Evolutionary conservation across 2,113 vertebrate species (phyloP).

Genomic region (Callocephalon fimbriatum): DNA sequence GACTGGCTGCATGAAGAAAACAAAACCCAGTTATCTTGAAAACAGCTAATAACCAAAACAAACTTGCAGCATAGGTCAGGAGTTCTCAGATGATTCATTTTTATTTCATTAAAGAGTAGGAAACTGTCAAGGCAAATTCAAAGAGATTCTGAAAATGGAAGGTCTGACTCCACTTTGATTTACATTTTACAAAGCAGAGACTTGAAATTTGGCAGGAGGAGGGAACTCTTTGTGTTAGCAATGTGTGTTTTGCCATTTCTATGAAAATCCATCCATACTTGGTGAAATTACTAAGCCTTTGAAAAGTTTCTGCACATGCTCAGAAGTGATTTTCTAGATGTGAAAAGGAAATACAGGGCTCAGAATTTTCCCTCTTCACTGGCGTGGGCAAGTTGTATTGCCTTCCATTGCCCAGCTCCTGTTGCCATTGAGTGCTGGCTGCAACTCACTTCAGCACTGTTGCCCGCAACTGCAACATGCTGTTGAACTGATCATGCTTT

Average conservation of each 20-base stretch:
- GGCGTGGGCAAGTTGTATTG: neutral
- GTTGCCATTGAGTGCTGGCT: accelerated
- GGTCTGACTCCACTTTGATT: slow-evolving; percentile 23
- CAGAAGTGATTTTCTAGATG: neutral
- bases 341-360: neutral
- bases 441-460: accelerated
- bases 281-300: neutral
- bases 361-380: neutral
- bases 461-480: accelerated
- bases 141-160: neutral
- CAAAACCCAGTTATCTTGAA: neutral
- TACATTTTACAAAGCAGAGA: slow-evolving; percentile 24
- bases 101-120: slow-evolving; percentile 6
- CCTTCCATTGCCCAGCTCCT: accelerated
- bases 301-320: neutral
- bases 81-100: slow-evolving; percentile 21
- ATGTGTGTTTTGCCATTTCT: neutral
- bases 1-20: neutral
- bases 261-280: neutral
- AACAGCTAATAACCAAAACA: slow-evolving; percentile 16
- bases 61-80: neutral
- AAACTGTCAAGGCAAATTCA: slow-evolving; percentile 23
- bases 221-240: neutral
- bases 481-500: neutral
- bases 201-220: neutral